Evolutionary conservation across 1,140 invertebrate genomes (phyloP).

Genomic region (Solenopsis invicta): DNA sequence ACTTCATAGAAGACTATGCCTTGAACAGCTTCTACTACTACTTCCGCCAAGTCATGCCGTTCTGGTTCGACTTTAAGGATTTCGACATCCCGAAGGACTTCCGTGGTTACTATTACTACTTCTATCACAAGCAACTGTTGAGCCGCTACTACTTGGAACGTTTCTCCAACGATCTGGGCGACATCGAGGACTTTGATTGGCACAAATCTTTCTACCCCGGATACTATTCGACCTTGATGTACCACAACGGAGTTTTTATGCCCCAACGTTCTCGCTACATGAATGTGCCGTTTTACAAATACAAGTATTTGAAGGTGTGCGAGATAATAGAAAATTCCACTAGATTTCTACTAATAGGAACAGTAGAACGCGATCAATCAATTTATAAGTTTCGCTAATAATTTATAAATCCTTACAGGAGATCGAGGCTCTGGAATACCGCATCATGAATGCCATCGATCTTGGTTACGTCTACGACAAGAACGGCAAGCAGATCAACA

Average conservation of each 20-base stretch:
- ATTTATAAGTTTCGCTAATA: not conserved
- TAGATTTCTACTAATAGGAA: too few relatives aligned
- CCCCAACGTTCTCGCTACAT: constrained; percentile 86
- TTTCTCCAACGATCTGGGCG: constrained; percentile 88
- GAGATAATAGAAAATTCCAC: too few relatives aligned
- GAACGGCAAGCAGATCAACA: constrained; percentile 79
- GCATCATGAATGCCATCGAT: constrained; percentile 88
- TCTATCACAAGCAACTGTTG: constrained; percentile 88
- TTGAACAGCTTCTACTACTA: constrained; percentile 91
- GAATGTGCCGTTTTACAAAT: constrained; percentile 80
- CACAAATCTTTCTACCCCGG: constrained; percentile 88
- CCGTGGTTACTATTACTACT: constrained; percentile 89
- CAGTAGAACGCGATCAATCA: too few relatives aligned
- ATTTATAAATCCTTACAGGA: constrained; percentile 73
- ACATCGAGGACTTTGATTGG: constrained; percentile 89
- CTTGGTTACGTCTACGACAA: constrained; percentile 88
- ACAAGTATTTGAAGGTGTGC: constrained; percentile 82
- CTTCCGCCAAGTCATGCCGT: constrained; percentile 90
- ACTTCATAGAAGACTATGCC: constrained; percentile 91
- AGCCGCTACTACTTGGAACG: constrained; percentile 90
- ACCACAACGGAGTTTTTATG: constrained; percentile 90
- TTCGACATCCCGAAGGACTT: constrained; percentile 87
- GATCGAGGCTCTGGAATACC: constrained; percentile 79
- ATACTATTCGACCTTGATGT: constrained; percentile 89
- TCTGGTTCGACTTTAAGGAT: constrained; percentile 88